Percentiles rank a stretch among this genome's conserved stretches.
These are phyloP conservation scores for Tribolium freemani DNA, from an alignment of 2,888 invertebrate genomes.

Conservation along the genomic window DNA sequence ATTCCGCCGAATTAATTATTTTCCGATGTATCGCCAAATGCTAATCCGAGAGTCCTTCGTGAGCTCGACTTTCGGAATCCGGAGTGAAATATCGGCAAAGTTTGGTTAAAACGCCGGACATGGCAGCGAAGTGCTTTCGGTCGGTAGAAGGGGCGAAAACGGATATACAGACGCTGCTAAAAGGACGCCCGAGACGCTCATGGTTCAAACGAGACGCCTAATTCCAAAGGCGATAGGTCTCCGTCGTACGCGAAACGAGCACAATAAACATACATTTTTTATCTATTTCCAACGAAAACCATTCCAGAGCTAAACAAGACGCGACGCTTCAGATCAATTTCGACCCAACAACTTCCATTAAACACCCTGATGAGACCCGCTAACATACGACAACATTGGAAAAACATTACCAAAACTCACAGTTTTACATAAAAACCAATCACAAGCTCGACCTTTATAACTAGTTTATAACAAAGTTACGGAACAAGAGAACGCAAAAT, in stretches of 20 bases:
- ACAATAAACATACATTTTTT: constrained; percentile 58
- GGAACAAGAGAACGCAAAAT: too few species aligned
- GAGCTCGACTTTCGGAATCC: constrained; percentile 34
- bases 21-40: constrained; percentile 41
- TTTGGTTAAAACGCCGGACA: constrained; percentile 63
- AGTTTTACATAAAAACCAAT: too few species aligned
- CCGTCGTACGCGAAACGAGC: constrained; percentile 62
- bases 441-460: too few species aligned
- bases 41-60: constrained; percentile 41
- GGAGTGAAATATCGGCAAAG: constrained; percentile 61
- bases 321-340: constrained; percentile 35
- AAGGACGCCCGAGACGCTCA: constrained; percentile 48
- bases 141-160: constrained; percentile 48
- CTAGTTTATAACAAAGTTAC: too few species aligned
- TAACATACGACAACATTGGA: constrained; percentile 14
- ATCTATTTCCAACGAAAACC: constrained; percentile 27
- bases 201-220: constrained; percentile 52
- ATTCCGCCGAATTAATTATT: constrained; percentile 6
- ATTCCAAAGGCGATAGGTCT: constrained; percentile 62
- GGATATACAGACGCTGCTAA: constrained; percentile 52
- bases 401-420: too few species aligned
- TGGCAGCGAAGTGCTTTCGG: constrained; percentile 58
- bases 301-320: constrained; percentile 21
- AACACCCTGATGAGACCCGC: constrained; percentile 24
- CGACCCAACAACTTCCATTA: constrained; percentile 28